Percentiles rank a stretch among this genome's conserved stretches.
Conservation (phyloP, 2,888 invertebrate genomes). For the Rhagonycha fulva region DNA sequence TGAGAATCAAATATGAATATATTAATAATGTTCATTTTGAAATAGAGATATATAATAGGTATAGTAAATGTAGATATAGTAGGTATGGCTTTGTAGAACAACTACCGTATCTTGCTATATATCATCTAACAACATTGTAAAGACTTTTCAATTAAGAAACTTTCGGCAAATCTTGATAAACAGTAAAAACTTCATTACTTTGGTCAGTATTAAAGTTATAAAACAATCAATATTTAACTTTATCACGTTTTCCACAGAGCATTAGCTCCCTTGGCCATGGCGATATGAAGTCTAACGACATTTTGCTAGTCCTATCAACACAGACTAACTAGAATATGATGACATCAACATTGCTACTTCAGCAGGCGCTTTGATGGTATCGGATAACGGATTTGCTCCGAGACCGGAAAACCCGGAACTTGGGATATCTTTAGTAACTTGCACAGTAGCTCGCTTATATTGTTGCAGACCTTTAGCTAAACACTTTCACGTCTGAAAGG, state of each 20-base stretch:
- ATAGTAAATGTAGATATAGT: no score
- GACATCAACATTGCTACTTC: conserved; percentile 31
- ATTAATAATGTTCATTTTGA: no score
- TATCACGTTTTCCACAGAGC: conserved; percentile 31
- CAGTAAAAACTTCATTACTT: conserved; percentile 8
- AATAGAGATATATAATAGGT: no score
- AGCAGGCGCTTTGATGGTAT: conserved; percentile 35
- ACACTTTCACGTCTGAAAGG: conserved; percentile 28
- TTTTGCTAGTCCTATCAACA: conserved; percentile 34
- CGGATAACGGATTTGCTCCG: conserved; percentile 34
- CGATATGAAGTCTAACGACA: conserved; percentile 34
- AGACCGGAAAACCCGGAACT: conserved; percentile 36
- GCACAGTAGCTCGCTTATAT: conserved; percentile 30
- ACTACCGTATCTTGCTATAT: background rate
- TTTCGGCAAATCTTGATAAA: conserved; percentile 6
- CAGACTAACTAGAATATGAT: conserved; percentile 29
- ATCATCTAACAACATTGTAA: background rate
- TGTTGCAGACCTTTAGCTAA: conserved; percentile 29
- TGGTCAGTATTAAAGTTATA: conserved; percentile 26
- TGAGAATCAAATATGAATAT: no score
- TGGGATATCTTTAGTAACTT: conserved; percentile 36
- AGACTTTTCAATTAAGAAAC: background rate
- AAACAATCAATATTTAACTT: conserved; percentile 32
- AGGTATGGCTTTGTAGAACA: background rate
- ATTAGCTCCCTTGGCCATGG: conserved; percentile 32